phyloP scores from a whole-genome alignment of 2,888 invertebrate genomes.

The Eupithecia subfuscata region DNA sequence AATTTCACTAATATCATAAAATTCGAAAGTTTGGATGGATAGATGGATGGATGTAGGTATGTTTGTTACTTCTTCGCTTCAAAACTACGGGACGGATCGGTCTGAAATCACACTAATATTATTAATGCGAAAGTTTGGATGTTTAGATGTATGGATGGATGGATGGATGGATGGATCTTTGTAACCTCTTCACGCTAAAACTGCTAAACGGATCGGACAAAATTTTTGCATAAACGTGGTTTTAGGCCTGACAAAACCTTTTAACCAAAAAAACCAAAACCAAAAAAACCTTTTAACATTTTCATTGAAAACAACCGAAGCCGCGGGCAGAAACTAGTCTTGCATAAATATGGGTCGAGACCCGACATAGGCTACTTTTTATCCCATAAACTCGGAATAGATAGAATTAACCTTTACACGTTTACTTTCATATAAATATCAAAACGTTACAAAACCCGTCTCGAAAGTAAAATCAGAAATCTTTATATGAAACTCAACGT shows the following conservation, averaged over 20 bases:
- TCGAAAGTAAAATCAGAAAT: constrained; percentile 14
- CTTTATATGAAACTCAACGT: constrained; percentile 25
- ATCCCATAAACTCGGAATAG: too few species aligned
- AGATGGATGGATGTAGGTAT: background rate
- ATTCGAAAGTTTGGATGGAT: background rate
- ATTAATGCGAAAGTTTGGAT: background rate
- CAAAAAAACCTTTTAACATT: too few species aligned
- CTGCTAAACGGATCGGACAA: background rate
- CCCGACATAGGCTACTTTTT: too few species aligned
- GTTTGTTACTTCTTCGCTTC: background rate
- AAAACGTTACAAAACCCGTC: background rate
- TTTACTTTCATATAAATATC: background rate
- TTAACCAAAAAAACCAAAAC: too few species aligned
- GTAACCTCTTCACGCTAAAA: background rate
- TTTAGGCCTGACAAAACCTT: too few species aligned
- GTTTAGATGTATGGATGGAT: too few species aligned
- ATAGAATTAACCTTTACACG: too few species aligned
- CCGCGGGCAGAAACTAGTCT: background rate
- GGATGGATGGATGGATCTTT: background rate
- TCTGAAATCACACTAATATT: background rate
- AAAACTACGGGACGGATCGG: background rate
- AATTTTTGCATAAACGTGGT: background rate
- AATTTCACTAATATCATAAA: background rate
- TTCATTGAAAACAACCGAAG: background rate
- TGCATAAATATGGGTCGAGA: too few species aligned